These are phyloP conservation scores for Miniopterus natalensis DNA, from an alignment of 2,113 vertebrate genomes.

Conservation along the genomic window DNA sequence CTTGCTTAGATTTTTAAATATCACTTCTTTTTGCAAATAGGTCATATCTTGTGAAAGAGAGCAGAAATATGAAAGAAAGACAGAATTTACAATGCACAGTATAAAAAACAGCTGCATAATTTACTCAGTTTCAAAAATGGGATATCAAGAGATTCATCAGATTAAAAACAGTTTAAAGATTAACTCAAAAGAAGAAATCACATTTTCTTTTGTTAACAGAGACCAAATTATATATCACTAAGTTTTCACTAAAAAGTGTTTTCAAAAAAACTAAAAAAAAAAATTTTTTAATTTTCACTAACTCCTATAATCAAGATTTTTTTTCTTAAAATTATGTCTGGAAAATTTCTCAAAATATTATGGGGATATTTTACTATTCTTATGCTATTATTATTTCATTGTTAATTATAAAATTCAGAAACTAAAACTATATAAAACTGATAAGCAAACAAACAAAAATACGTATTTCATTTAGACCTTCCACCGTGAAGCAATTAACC, in stretches of 20 bases:
- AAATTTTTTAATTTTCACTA: neutral
- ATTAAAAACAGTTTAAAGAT: slow-evolving; percentile 2
- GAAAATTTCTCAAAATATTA: neutral
- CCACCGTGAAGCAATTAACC: neutral
- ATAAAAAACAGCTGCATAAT: neutral
- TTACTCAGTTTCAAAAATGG: slow-evolving; percentile 2
- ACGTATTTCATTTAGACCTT: neutral
- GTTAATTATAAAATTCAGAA: slow-evolving; percentile 47
- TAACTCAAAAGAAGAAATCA: neutral
- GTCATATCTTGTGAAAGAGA: neutral
- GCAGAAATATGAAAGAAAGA: neutral
- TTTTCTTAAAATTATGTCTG: neutral
- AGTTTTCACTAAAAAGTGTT: neutral
- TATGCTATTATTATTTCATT: neutral
- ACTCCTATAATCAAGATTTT: neutral
- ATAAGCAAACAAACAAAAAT: neutral
- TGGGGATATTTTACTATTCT: neutral
- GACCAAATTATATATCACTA: neutral
- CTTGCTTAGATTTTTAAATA: slow-evolving; percentile 3
- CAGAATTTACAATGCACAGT: neutral
- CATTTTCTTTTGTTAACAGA: neutral
- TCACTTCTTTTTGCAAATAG: slow-evolving; percentile 6
- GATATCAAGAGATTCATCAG: neutral
- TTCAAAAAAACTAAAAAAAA: slow-evolving; percentile 3
- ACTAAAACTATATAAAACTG: neutral